Base-by-base conservation (phyloP, 2,113 vertebrate species). In the Corythoichthys intestinalis region DNA sequence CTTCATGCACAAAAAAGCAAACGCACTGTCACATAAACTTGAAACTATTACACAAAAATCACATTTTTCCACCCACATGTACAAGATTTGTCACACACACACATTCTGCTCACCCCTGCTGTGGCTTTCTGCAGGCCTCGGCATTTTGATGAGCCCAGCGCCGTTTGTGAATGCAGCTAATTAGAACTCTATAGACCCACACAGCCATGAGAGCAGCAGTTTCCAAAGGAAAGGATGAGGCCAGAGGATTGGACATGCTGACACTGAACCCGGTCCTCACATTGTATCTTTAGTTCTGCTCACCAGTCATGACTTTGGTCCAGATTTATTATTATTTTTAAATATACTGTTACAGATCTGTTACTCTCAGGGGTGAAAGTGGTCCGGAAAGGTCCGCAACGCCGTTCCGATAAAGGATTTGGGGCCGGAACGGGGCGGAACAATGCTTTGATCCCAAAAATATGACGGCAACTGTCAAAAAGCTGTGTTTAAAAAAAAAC, bases 161-260 rank as follows among this genome's bases (percentile, higher is more conserved):
- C 84, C 84, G 86, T 86, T 84, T 85, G 85, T 89, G 87, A 89
- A 89, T 86, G 83, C 83, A 76, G 86, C 86, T 86, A 86, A 87
- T 89, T 87, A 86, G 83, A 86, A 84, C 77, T 86, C 76, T 83
- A 70, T 77, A 86, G 81, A 82, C 70, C 75, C 52, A 71, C 83
- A 82, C 76, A 80, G 52, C 75, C 78, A 69, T 20, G 68, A 85
- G 76, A 85, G 80, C 73, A 69, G 78, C 7, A 38, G 68, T 74
- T 81, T 74, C 61, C 79, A 87, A 82, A 73, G 63, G 62, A 74
- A 66, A 83, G 83, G 72, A 60, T 53, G 73, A 74, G 82, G 79
- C 70, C 77, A 37, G 35, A 46, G 65, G 46, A 59, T 12, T 77
- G 75, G 73, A 74, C 85, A 2, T 8, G 47, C 59, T 17, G 9